Conservation (phyloP, 2,888 invertebrate genomes). For the Epinotia ramella region DNA sequence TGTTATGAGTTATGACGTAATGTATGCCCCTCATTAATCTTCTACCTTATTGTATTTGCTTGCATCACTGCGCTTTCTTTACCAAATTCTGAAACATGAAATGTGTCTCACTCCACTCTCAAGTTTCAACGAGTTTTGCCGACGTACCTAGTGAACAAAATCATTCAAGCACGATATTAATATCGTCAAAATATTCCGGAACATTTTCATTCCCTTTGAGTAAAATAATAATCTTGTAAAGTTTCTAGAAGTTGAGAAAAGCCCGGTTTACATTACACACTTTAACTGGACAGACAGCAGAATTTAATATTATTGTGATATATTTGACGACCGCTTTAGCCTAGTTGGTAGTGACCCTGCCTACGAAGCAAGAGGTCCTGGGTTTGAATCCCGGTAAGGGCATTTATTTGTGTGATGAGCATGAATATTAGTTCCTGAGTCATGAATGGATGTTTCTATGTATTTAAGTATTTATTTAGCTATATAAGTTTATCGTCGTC, state of each 20-base stretch:
- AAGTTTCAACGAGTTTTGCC: constrained; percentile 43
- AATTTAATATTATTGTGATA: background rate
- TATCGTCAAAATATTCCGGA: constrained; percentile 23
- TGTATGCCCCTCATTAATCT: too few species aligned
- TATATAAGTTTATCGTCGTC: too few species aligned
- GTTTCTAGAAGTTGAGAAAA: constrained; percentile 10
- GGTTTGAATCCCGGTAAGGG: too few species aligned
- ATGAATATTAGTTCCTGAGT: too few species aligned
- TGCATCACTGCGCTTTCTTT: background rate
- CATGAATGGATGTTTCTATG: too few species aligned
- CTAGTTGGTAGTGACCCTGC: too few species aligned
- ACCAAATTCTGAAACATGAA: background rate
- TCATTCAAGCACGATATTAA: constrained; percentile 25
- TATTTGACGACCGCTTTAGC: too few species aligned
- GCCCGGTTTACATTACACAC: background rate
- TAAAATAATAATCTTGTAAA: constrained; percentile 9
- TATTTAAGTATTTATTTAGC: too few species aligned
- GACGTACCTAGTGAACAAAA: constrained; percentile 18
- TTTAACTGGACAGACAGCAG: background rate
- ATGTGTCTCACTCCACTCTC: background rate
- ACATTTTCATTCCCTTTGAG: constrained; percentile 23
- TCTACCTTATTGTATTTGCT: too few species aligned
- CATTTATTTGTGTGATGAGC: too few species aligned
- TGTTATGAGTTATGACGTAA: too few species aligned
- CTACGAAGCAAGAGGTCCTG: too few species aligned